These are phyloP conservation scores for Anabas testudineus DNA, from an alignment of 2,797 vertebrate genomes.

Conservation along the genomic window DNA sequence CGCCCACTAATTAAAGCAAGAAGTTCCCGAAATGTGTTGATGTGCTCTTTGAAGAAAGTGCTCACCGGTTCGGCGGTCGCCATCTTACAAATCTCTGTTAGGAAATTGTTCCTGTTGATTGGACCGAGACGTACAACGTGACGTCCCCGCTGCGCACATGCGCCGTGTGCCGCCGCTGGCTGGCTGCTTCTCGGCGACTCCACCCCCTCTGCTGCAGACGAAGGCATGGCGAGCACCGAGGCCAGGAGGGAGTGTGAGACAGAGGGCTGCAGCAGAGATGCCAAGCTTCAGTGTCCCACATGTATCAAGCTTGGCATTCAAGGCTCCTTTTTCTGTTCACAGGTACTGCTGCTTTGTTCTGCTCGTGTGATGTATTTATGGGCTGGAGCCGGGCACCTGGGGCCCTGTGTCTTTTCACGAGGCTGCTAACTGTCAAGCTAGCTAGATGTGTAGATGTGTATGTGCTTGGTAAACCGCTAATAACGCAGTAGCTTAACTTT, in stretches of 20 bases:
- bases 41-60: conserved; percentile 69
- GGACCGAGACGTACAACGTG: conserved; percentile 82
- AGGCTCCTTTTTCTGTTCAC: conserved; percentile 98
- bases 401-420: conserved; percentile 71
- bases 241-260: conserved; percentile 94
- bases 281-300: conserved; percentile 98
- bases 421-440: conserved; percentile 74
- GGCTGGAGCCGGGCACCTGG: background rate
- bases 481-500: background rate
- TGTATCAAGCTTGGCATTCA: conserved; percentile 98
- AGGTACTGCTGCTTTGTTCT: conserved; percentile 82
- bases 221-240: conserved; percentile 90
- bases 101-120: conserved; percentile 85
- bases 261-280: conserved; percentile 91
- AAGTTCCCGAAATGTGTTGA: conserved; percentile 41
- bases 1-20: background rate
- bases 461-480: conserved; percentile 17
- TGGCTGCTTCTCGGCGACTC: conserved; percentile 48
- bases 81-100: conserved; percentile 92
- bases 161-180: conserved; percentile 47
- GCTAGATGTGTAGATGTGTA: conserved; percentile 47
- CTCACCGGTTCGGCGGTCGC: conserved; percentile 99
- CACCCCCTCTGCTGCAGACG: conserved; percentile 66
- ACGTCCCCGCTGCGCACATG: conserved; percentile 55
- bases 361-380: background rate